Percentiles rank a stretch among this genome's conserved stretches.
Conservation (phyloP, 2,888 invertebrate species). For the Drosophila greeni region DNA sequence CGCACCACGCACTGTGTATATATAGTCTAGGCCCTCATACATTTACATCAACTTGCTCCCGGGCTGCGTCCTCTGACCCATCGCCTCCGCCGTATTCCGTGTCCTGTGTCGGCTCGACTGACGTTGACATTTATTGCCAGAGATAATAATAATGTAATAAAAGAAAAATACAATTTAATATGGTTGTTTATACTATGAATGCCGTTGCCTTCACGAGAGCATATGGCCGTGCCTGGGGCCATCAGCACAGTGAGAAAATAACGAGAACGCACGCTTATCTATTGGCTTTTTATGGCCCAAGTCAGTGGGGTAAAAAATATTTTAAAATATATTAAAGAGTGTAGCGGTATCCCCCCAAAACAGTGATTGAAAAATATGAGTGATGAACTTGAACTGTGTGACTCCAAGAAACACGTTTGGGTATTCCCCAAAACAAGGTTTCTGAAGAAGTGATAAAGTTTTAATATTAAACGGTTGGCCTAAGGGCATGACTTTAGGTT, state of each 20-base stretch:
- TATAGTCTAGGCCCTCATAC: slow-evolving; percentile 35
- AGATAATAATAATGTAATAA: slow-evolving; percentile 76
- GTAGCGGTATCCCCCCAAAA: neutral
- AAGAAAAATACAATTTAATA: slow-evolving; percentile 74
- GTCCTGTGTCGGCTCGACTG: slow-evolving; percentile 72
- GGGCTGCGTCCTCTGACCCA: slow-evolving; percentile 45
- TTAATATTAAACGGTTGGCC: neutral
- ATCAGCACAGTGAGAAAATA: slow-evolving; percentile 22
- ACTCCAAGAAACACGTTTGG: slow-evolving; percentile 1
- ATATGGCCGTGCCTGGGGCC: slow-evolving; percentile 37
- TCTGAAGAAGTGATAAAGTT: slow-evolving; percentile 2
- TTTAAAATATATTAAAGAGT: neutral
- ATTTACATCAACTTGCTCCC: slow-evolving; percentile 50
- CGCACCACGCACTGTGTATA: slow-evolving; percentile 31
- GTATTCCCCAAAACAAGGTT: slow-evolving; percentile 1
- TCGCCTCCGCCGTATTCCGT: slow-evolving; percentile 32
- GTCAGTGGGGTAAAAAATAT: neutral
- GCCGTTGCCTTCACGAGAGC: slow-evolving; percentile 24
- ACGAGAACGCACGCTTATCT: neutral
- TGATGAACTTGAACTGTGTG: slow-evolving; percentile 3
- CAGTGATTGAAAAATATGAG: slow-evolving; percentile 2
- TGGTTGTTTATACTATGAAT: slow-evolving; percentile 71
- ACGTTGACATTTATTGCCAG: slow-evolving; percentile 75
- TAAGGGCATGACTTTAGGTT: neutral
- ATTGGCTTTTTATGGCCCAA: neutral